These are phyloP conservation scores for Saiga tatarica DNA, from an alignment of 2,113 vertebrate genomes.

Conservation along the genomic window DNA sequence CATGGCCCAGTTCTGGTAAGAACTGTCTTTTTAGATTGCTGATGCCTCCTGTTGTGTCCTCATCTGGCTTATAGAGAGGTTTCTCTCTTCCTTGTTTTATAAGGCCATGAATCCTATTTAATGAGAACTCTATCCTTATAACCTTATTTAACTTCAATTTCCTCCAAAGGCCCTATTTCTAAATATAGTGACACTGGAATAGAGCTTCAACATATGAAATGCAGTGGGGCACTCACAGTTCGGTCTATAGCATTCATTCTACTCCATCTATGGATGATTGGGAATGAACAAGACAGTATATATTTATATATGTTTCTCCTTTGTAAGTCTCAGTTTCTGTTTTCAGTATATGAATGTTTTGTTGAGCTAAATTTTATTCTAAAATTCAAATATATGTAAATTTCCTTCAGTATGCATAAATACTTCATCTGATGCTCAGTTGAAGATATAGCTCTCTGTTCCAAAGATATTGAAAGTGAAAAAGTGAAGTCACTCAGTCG, in stretches of 20 bases:
- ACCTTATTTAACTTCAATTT: neutral
- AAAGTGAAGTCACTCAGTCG: too few species aligned
- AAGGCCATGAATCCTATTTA: neutral
- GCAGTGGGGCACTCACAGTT: neutral
- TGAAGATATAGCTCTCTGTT: conserved; percentile 15
- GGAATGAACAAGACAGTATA: neutral
- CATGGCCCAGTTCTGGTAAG: neutral
- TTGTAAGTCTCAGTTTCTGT: neutral
- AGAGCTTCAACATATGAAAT: neutral
- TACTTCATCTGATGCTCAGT: neutral
- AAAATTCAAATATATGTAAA: conserved; percentile 8
- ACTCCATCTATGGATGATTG: neutral
- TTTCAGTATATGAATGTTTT: neutral
- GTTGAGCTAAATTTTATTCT: neutral
- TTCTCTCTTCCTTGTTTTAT: neutral
- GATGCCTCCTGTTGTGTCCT: neutral
- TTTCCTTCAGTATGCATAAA: neutral
- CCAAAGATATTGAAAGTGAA: neutral
- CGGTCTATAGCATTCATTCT: neutral
- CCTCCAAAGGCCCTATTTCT: neutral
- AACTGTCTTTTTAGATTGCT: neutral
- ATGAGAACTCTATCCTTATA: neutral
- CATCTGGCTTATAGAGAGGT: neutral
- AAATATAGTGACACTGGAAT: neutral
- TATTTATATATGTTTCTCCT: neutral